Evolutionary conservation across 2,888 invertebrate species (phyloP), one percentile per base, ranked within the genome.

Genomic region (Eudemis profundana): DNA sequence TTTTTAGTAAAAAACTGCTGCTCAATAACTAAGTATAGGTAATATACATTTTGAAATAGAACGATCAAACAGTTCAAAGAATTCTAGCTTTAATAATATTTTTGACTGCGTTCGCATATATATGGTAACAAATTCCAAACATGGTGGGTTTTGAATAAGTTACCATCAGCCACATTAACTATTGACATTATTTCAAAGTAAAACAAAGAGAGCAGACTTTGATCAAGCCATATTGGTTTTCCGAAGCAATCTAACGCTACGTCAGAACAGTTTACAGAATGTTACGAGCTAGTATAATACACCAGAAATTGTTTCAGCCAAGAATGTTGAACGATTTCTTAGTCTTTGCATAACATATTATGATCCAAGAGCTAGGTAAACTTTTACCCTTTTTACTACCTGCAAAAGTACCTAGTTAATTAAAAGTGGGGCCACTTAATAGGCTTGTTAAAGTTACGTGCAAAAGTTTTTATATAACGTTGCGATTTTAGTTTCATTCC

Each of bases 321-420:
- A 21, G 21, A 46, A 46, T 4, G 21, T 14, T 10, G n/a, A 46
- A 21, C 46, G 12, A n/a, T 46, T n/a, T 46, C 46, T 21, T 46
- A 21, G 46, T 19, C 21, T 46, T 21, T 21, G 46, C 46, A 46
- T 46, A 21, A 46, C 21, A 5, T 44, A 44, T 44, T 44, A 44
- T 44, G 44, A 44, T 21, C 8, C 46, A 21, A 12, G 21, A 19
- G 21, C n/a, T 10, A 46, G 12, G n/a, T 46, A 46, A 17, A 46
- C 46, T 21, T 46, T 10, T 46, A 19, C 17, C 21, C 21, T 46
- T 21, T 21, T 33, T 2, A 42, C 12, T 46, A 46, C 44, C 44
- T n/a, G 44, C 21, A 5, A 19, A 44, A 19, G 44, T 21, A 7
- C 15, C n/a, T n/a, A 46, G 19, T n/a, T 46, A 1, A 21, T 46